Base-by-base conservation (phyloP, 2,888 invertebrate species). In the Torymus aiolomorphi region DNA sequence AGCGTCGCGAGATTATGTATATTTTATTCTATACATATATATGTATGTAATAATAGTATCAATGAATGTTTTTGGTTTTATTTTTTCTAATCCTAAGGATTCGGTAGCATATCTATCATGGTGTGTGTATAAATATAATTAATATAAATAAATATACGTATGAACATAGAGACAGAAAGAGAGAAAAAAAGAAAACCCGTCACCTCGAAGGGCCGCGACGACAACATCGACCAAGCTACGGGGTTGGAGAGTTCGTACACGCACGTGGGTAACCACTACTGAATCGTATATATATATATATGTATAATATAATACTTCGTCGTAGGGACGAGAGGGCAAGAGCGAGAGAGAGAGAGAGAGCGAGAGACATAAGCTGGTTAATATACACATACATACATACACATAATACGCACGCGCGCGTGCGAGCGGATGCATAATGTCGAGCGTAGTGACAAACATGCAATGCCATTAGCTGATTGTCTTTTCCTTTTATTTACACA, bases 351-450 rank as follows among this genome's bases (percentile, higher is more conserved):
- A 31, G 31, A 42, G 42, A 61, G 52, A 20, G 54, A 52, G 56
- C 24, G 49, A 42, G 42, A 49, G 63, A 16, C 42, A 63, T 16
- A 78, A 78, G 69, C 69, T 63, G 42, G 69, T 78, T 78, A 78
- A 74, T 78, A 31, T 42, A 71, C 71, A 77, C 42, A 42, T 42
- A 42, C 42, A 59, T 42, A 51, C 13, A 18, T 57, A 56, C 57
- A 16, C 12, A 67, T 13, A 14, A 56, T 42, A 42, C 42, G 42
- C 42, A 42, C 5, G 8, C 42, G 42, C 42, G 42, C 42, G 42
- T 8, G 8, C 20, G 66, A 56, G 62, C 57, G 57, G 18, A 42
- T 57, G 67, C 16, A 54, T 42, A 42, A 42, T 10, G 42, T 42
- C 42, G 42, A 42, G 42, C 42, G 42, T 42, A 42, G 42, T 42